Evolutionary conservation across 2,797 vertebrate genomes (phyloP), one percentile per base, ranked within the genome.

Genomic region (Parauchenoglanis ngamensis): DNA sequence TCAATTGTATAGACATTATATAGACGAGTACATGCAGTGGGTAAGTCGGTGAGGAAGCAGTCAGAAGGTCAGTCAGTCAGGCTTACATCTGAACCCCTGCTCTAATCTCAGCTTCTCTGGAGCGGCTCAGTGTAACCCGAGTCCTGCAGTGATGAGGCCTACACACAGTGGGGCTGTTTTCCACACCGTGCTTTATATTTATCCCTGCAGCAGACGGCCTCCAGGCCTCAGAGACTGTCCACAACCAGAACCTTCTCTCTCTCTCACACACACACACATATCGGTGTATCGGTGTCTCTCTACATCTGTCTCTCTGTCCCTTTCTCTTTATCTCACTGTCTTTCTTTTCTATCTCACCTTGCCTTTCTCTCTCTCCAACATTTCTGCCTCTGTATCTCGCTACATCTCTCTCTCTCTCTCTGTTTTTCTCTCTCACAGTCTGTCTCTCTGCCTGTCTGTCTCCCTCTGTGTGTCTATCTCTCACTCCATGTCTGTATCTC

Each of bases 181-280:
- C 76, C 88, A 87, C 83, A 63, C 31, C 13, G 25, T 40, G 72
- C 17, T 46, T 78, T 88, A 89, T 80, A 80, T 88, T 86, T 88
- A 88, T 84, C 68, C 77, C 80, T 73, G 75, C 75, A 63, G 75
- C 73, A 88, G 75, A 85, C 40, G 68, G 15, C 6, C 67, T 68
- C 31, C 17, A 19, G 31, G 28, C 67, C 61, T 63, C 65, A 31
- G 65, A 68, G 28, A 68, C 25, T n/a, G 25, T 28, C 25, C 10
- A 12, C 25, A n/a, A 12, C 61, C 61, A n/a, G 25, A 65, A 68
- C 1, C 28, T 31, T 31, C 65, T 68, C 65, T 65, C 61, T 31
- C 63, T 15, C 11, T 12, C 11, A n/a, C n/a, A n/a, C n/a, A n/a
- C n/a, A n/a, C n/a, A n/a, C n/a, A n/a, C n/a, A n/a, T n/a, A n/a